phyloP scores from a whole-genome alignment of 2,797 vertebrate species.

The Philypnodon macrostomus region DNA sequence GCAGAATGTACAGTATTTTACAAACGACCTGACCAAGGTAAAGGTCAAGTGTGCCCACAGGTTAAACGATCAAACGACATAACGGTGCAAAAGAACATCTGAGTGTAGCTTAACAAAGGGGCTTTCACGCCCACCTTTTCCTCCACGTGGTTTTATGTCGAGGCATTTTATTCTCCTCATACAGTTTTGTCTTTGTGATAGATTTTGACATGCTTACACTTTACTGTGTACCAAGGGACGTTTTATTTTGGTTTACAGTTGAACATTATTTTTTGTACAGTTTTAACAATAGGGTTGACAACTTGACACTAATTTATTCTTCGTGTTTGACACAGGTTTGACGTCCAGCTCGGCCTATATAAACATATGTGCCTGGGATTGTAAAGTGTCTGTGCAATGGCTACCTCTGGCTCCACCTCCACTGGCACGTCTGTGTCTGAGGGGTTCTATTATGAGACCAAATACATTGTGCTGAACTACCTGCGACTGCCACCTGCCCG shows the following conservation, averaged over 20 bases:
- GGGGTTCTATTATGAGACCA: slow-evolving; percentile 94
- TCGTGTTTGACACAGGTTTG: slow-evolving; percentile 36
- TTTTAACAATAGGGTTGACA: neutral
- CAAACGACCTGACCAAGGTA: too few relatives aligned
- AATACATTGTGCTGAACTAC: slow-evolving; percentile 91
- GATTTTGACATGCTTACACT: neutral
- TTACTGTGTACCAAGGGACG: neutral
- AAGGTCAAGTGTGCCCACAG: too few relatives aligned
- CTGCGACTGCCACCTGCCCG: slow-evolving; percentile 80
- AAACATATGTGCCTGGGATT: slow-evolving; percentile 65
- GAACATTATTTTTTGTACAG: neutral
- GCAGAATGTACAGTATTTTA: too few relatives aligned
- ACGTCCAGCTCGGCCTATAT: slow-evolving; percentile 50
- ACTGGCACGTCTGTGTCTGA: slow-evolving; percentile 82
- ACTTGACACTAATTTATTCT: neutral
- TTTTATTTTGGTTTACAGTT: neutral
- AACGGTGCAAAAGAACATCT: neutral
- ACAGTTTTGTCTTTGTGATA: neutral
- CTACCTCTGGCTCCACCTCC: slow-evolving; percentile 68
- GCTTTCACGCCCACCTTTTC: slow-evolving; percentile 5
- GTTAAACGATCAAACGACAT: too few relatives aligned
- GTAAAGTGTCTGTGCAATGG: slow-evolving; percentile 69
- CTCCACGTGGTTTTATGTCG: slow-evolving; percentile 1
- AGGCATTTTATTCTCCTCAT: neutral
- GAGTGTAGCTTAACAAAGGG: neutral